Evolutionary conservation across 2,113 vertebrate species (phyloP).

Genomic region (Urocynchramus pylzowi): DNA sequence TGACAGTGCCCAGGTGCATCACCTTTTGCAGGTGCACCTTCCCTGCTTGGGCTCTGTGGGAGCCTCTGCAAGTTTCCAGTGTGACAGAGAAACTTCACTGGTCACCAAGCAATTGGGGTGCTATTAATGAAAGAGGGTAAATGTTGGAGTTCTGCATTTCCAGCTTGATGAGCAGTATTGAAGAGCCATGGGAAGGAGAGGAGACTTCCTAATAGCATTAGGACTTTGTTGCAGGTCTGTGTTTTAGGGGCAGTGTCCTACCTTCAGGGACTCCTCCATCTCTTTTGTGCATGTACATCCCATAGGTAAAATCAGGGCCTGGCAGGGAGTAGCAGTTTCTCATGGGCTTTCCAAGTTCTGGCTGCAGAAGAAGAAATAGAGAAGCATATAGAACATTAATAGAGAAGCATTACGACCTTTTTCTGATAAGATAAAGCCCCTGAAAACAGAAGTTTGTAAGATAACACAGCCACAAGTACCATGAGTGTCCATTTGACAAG

Average conservation of each 20-base stretch:
- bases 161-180: neutral
- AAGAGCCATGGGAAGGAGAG: neutral
- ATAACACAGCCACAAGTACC: fast-evolving
- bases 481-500: neutral
- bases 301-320: slow-evolving; percentile 76
- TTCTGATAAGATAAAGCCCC: neutral
- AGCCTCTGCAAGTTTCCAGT: neutral
- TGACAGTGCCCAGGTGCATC: neutral
- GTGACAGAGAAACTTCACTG: neutral
- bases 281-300: slow-evolving; percentile 46
- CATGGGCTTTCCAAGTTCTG: slow-evolving; percentile 75
- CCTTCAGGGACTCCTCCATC: slow-evolving; percentile 84
- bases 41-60: neutral
- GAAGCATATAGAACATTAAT: neutral
- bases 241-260: slow-evolving; percentile 28
- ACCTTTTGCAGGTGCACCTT: neutral
- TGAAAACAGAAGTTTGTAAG: neutral
- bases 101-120: neutral
- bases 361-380: slow-evolving; percentile 48
- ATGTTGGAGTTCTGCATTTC: neutral
- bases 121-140: neutral
- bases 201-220: neutral
- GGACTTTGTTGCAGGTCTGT: neutral
- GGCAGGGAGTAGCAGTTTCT: slow-evolving; percentile 73
- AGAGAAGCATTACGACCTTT: neutral